Evolutionary conservation across 1,140 invertebrate genomes (phyloP).

Genomic region (Drosophila triauraria): DNA sequence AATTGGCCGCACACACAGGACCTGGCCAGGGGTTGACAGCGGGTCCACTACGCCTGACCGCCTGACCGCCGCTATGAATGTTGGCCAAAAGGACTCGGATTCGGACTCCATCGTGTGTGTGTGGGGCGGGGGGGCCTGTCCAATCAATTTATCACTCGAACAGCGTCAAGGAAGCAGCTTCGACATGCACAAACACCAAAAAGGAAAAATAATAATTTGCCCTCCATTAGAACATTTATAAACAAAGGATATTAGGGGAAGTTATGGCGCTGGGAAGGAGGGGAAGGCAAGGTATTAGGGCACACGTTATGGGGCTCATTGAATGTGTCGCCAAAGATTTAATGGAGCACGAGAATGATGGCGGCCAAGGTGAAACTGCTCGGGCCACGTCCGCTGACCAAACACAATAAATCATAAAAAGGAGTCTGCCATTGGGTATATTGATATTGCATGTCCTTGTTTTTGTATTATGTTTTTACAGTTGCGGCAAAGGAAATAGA

Average conservation of each 20-base stretch:
- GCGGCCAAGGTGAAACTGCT: slow-evolving; percentile 68
- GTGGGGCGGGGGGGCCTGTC: slow-evolving; percentile 1
- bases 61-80: slow-evolving; percentile 63
- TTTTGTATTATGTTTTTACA: slow-evolving; percentile 41
- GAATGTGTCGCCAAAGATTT: slow-evolving; percentile 82
- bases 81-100: slow-evolving; percentile 20
- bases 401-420: slow-evolving; percentile 73
- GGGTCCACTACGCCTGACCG: slow-evolving; percentile 62
- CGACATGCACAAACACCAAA: slow-evolving; percentile 48
- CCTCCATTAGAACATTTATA: slow-evolving; percentile 82
- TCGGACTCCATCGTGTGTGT: slow-evolving; percentile 24
- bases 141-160: slow-evolving; percentile 83
- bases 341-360: slow-evolving; percentile 76
- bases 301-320: slow-evolving; percentile 80
- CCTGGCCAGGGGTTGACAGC: slow-evolving; percentile 73
- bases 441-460: slow-evolving; percentile 76
- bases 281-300: slow-evolving; percentile 65
- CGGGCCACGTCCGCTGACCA: slow-evolving; percentile 58
- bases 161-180: slow-evolving; percentile 65
- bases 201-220: slow-evolving; percentile 71
- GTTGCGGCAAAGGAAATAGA: neutral
- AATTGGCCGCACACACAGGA: slow-evolving; percentile 78
- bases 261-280: neutral
- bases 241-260: slow-evolving; percentile 78
- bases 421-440: slow-evolving; percentile 65